Evolutionary conservation across 2,888 invertebrate genomes (phyloP).

Genomic region (Cheilosia scutellata): DNA sequence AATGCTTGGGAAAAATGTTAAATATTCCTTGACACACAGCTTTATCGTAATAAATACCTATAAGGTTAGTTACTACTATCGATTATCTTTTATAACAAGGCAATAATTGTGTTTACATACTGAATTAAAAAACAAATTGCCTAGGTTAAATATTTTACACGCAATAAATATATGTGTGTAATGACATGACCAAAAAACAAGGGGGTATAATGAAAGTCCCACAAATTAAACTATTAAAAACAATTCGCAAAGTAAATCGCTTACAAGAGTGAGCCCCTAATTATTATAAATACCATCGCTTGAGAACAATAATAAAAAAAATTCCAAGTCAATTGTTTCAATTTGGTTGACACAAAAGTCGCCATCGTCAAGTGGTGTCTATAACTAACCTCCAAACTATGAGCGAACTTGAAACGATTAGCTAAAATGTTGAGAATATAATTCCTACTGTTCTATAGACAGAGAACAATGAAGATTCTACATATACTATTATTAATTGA

Average conservation of each 20-base stretch:
- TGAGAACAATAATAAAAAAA: constrained; percentile 1
- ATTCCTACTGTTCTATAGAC: constrained; percentile 8
- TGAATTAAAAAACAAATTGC: not conserved
- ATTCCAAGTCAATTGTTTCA: constrained; percentile 45
- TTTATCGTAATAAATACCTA: not conserved
- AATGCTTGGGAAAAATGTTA: not conserved
- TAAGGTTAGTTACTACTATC: not conserved
- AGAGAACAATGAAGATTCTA: constrained; percentile 67
- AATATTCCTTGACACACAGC: constrained; percentile 5
- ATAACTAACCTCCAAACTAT: constrained; percentile 42
- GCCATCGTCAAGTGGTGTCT: not conserved
- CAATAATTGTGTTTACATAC: not conserved
- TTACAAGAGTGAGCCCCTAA: constrained; percentile 40
- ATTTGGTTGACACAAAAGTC: constrained; percentile 29
- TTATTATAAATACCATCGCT: constrained; percentile 31
- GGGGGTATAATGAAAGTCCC: constrained; percentile 4
- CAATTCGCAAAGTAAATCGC: constrained; percentile 36
- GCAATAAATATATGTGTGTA: not conserved
- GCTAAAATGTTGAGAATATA: constrained; percentile 45
- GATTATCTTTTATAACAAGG: not conserved
- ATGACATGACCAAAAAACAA: not conserved
- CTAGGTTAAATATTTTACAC: not conserved
- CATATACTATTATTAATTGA: constrained; percentile 55
- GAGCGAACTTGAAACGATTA: constrained; percentile 54
- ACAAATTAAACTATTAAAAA: constrained; percentile 57